Percentiles rank a stretch among this genome's conserved stretches.
Evolutionary conservation across 2,888 invertebrate genomes (phyloP).

Genomic region (Macaria notata): DNA sequence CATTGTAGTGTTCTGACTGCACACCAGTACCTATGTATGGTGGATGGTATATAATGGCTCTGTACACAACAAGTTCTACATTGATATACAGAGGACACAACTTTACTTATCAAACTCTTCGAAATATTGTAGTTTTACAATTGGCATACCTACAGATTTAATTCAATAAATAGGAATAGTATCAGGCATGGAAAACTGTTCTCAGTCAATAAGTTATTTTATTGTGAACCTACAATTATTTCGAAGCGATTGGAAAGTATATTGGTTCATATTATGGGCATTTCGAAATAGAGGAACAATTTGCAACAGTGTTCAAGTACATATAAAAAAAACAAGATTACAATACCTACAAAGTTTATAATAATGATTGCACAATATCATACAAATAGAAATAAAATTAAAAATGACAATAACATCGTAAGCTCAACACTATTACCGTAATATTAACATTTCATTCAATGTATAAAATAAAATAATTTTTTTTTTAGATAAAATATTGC

Average conservation of each 20-base stretch:
- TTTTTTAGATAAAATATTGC: slow-evolving; percentile 53
- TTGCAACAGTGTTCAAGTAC: slow-evolving; percentile 41
- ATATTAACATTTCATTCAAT: slow-evolving; percentile 35
- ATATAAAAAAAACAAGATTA: slow-evolving; percentile 33
- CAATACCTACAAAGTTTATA: slow-evolving; percentile 37
- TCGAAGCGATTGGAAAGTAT: no score
- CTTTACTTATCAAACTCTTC: no score
- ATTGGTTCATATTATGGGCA: no score
- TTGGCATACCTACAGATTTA: no score
- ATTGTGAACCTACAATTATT: no score
- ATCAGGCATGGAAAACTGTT: no score
- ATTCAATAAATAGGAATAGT: no score
- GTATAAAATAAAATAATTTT: slow-evolving; percentile 37
- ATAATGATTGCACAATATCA: slow-evolving; percentile 52
- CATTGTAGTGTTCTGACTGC: no score
- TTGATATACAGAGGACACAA: no score
- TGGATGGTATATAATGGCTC: slow-evolving; percentile 45
- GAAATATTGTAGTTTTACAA: no score
- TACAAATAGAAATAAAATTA: slow-evolving; percentile 42
- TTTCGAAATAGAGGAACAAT: slow-evolving; percentile 21
- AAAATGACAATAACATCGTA: slow-evolving; percentile 57
- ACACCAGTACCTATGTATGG: slow-evolving; percentile 40
- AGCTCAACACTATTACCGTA: slow-evolving; percentile 58
- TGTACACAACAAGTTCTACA: slow-evolving; percentile 29
- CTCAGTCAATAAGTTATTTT: no score